Conservation (phyloP, 2,888 invertebrate genomes). For the Lampropteryx suffumata region DNA sequence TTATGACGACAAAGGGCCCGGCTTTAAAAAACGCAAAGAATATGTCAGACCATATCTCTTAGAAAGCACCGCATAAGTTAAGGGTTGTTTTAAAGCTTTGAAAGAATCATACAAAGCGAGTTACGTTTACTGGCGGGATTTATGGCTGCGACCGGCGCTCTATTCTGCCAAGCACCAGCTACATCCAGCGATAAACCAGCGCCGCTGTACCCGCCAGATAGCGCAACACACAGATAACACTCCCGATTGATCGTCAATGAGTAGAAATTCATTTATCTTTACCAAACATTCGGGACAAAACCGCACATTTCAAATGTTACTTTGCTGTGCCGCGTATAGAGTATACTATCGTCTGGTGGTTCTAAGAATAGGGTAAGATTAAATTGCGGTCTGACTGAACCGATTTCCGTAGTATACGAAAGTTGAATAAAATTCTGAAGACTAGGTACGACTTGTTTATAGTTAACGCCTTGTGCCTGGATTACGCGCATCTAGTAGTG, state of each 20-base stretch:
- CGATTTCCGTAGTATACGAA: slow-evolving; percentile 21
- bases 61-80: slow-evolving; percentile 3
- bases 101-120: slow-evolving; percentile 18
- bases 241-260: slow-evolving; percentile 79
- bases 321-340: slow-evolving; percentile 22
- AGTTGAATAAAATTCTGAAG: slow-evolving; percentile 14
- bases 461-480: too few species aligned
- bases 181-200: slow-evolving; percentile 26
- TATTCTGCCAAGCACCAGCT: slow-evolving; percentile 4
- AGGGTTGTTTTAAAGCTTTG: slow-evolving; percentile 18
- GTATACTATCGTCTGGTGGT: slow-evolving; percentile 30
- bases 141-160: slow-evolving; percentile 10
- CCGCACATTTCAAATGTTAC: slow-evolving; percentile 31
- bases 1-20: too few species aligned
- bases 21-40: too few species aligned
- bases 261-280: slow-evolving; percentile 79
- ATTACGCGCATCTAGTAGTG: too few species aligned
- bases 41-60: too few species aligned
- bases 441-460: neutral
- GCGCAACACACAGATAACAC: slow-evolving; percentile 74
- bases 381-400: slow-evolving; percentile 47
- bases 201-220: slow-evolving; percentile 46
- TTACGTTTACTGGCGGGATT: slow-evolving; percentile 11
- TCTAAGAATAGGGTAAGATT: slow-evolving; percentile 37
- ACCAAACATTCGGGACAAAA: slow-evolving; percentile 45